Base-by-base conservation (phyloP, 2,797 vertebrate genomes). In the Sebastes matsubarae region DNA sequence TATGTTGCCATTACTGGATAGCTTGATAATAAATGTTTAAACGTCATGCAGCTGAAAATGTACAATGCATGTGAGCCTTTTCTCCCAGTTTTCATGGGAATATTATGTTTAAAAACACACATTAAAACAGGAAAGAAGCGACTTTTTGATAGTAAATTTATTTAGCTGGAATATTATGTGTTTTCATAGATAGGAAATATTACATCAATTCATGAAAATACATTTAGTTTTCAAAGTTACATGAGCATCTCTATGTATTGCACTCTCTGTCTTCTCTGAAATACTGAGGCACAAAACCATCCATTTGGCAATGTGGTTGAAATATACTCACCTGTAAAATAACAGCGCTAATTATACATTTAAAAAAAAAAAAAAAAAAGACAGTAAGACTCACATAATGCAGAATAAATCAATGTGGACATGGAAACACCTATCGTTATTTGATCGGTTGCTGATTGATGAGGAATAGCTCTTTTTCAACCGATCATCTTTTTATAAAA, bases 141-240 rank as follows among this genome's bases (percentile, higher is more conserved):
- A 8, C 9, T 66, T 83, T 83, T 65, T 83, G 24, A 78, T 83
- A 83, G 55, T 72, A 81, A 82, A 83, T 90, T 77, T 85, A 88
- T 88, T 91, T 77, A 81, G 38, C 55, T 78, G 42, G 68, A 79
- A 67, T 79, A 85, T 81, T 76, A 64, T 12, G 3, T 68, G 30
- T 80, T 78, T 82, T 83, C 68, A 72, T 80, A 58, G 63, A 82
- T 86, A 84, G 8, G 50, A 86, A 88, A 89, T 83, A 84, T 86
- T 75, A 83, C 79, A 87, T 86, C 25, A 71, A 66, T 82, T 88
- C 59, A 79, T 90, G 70, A 89, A 93, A 90, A 91, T 90, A 91
- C 71, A 84, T 85, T 86, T 83, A 74, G 65, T 83, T 90, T 75
- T 75, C 27, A 77, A 77, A 88, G 64, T 65, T 82, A 79, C 58